phyloP scores from a whole-genome alignment of 1,140 invertebrate genomes.

The Drosophila sproati region DNA sequence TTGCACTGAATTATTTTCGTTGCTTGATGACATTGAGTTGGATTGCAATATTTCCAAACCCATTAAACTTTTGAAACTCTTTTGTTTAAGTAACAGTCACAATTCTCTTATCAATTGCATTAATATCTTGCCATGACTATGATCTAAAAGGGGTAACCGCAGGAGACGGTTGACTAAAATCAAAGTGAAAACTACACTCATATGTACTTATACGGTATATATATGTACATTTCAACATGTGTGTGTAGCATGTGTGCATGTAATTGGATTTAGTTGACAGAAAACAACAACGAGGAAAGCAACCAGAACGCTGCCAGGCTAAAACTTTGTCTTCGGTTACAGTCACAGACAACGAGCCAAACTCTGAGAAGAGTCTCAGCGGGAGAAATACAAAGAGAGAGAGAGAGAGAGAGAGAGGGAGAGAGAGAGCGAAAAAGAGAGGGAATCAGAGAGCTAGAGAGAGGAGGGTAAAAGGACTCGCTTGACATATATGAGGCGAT shows the following conservation, averaged over 20 bases:
- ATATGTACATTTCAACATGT: background rate
- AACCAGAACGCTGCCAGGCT: slow-evolving; percentile 58
- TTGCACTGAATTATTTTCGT: too few relatives aligned
- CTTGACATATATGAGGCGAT: slow-evolving; percentile 66
- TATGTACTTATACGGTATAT: slow-evolving; percentile 17
- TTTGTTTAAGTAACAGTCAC: background rate
- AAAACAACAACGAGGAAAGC: slow-evolving; percentile 43
- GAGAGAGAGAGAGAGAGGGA: background rate
- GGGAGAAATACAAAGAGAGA: background rate
- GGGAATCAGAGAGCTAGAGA: background rate
- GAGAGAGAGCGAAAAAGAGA: background rate
- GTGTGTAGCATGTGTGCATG: slow-evolving; percentile 38
- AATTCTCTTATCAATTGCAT: slow-evolving; percentile 60
- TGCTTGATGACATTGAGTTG: background rate
- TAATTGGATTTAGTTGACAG: slow-evolving; percentile 81
- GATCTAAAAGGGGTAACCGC: slow-evolving; percentile 17
- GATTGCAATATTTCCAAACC: background rate
- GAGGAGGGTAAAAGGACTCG: slow-evolving; percentile 45
- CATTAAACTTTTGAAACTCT: background rate
- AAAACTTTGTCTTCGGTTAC: slow-evolving; percentile 76
- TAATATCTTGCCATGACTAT: slow-evolving; percentile 29
- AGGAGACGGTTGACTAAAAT: slow-evolving; percentile 47
- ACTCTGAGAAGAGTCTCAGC: slow-evolving; percentile 39
- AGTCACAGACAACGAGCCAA: slow-evolving; percentile 42
- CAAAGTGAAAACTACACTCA: slow-evolving; percentile 74